Evolutionary conservation across 2,797 vertebrate genomes (phyloP), one percentile per base, ranked within the genome.

Genomic region (Dipus sagitta): DNA sequence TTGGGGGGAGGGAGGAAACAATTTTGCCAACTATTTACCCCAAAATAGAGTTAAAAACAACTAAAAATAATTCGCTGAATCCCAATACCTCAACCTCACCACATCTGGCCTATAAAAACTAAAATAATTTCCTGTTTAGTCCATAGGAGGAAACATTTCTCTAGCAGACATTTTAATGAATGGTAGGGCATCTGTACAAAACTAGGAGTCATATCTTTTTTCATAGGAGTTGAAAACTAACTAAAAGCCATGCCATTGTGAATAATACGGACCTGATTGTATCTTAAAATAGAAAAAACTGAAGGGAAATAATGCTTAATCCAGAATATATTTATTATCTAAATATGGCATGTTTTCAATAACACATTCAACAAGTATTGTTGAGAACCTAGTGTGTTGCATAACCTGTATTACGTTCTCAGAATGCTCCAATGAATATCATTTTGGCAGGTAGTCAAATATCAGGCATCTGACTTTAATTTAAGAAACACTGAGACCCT

Each of bases 31-130:
- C 74, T 71, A 12, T 96, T 95, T 54, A 88, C n/a, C 23, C 58
- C 67, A 94, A 95, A 94, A 62, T 52, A 77, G 81, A 94, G 86
- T 97, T 24, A 93, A 97, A 97, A 72, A 95, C 54, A 70, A 94
- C 85, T 74, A 18, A 94, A 97, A 96, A 93, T 24, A 82, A 80
- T 42, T 84, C 18, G 65, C 90, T 95, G 62, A 60, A 95, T 97
- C 96, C 87, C 93, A 93, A 13, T 92, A 82, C 75, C 32, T 82
- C 28, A 67, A 90, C 2, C 52, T 95, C 75, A 96, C 52, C 82
- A 64, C 52, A 94, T 70, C 94, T 20, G 75, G 10, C 34, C 74
- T 65, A 78, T 4, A 82, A 24, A 65, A 96, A 91, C 68, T 34
- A 72, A 88, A 78, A 30, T 54, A 17, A 14, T 28, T 93, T 95